These are phyloP conservation scores for Eriocheir sinensis DNA, from an alignment of 1,140 invertebrate genomes.

Conservation along the genomic window DNA sequence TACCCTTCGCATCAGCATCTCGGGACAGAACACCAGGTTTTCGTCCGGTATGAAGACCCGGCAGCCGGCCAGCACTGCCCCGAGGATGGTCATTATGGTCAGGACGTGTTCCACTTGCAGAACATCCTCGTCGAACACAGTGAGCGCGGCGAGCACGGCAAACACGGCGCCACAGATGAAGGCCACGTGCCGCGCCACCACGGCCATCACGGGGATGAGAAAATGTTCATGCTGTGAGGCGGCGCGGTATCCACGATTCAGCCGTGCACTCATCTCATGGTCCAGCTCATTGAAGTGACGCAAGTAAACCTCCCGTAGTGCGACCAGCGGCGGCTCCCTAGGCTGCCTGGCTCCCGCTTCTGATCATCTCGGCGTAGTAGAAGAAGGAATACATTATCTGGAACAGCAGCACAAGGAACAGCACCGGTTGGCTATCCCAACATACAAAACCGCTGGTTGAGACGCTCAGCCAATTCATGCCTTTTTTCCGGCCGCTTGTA, in stretches of 20 bases:
- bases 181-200: constrained; percentile 87
- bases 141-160: constrained; percentile 90
- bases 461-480: constrained; percentile 88
- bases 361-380: constrained; percentile 95
- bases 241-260: constrained; percentile 85
- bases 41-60: constrained; percentile 87
- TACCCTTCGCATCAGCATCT: constrained; percentile 93
- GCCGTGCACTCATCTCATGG: constrained; percentile 94
- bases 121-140: constrained; percentile 96
- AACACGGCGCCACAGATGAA: constrained; percentile 94
- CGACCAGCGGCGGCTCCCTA: constrained; percentile 95
- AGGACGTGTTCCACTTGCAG: constrained; percentile 95
- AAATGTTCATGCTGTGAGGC: constrained; percentile 79
- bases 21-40: constrained; percentile 93
- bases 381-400: constrained; percentile 97
- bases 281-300: constrained; percentile 99
- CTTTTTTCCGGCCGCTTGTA: constrained; percentile 93
- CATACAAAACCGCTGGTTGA: constrained; percentile 90
- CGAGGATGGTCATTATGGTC: constrained; percentile 90
- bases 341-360: constrained; percentile 94
- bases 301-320: constrained; percentile 93
- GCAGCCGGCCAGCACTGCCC: constrained; percentile 87
- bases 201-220: constrained; percentile 84
- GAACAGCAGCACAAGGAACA: constrained; percentile 96
- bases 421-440: constrained; percentile 92